A percentile compares a stretch with the other conserved stretches of the same genome.
phyloP scores from a whole-genome alignment of 53 echinoderm and acorn worm species.

The Glandiceps talaboti region DNA sequence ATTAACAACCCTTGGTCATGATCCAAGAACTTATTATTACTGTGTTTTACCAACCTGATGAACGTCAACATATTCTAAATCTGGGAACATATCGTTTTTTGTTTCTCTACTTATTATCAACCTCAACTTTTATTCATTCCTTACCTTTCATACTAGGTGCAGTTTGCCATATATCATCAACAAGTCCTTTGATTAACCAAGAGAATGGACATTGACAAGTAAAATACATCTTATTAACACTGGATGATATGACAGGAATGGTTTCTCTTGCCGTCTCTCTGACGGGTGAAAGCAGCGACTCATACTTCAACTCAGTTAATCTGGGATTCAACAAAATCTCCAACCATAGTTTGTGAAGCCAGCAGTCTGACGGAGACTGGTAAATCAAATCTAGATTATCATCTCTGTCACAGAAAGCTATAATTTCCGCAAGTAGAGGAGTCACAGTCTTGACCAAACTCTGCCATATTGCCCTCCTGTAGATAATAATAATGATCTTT shows the following conservation, averaged over 20 bases:
- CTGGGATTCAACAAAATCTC: not conserved
- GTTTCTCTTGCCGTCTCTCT: not conserved
- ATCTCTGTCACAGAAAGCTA: conserved; percentile 7
- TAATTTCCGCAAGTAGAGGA: conserved; percentile 4
- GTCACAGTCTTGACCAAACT: conserved; percentile 1
- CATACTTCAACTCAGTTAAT: not conserved
- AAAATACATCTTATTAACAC: not conserved
- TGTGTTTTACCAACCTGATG: no score
- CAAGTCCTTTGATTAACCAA: conserved; percentile 1
- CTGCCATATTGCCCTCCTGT: conserved; percentile 8
- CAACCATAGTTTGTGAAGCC: conserved; percentile 6
- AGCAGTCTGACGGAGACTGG: not conserved
- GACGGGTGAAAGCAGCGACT: not conserved
- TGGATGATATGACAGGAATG: not conserved
- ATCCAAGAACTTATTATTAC: no score
- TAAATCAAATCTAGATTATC: conserved; percentile 2
- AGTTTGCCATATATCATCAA: not conserved
- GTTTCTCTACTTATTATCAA: no score
- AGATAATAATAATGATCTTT: no score
- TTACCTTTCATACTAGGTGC: conserved; percentile 2
- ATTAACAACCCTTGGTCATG: no score
- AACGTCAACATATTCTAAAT: no score
- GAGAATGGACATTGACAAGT: conserved; percentile 9
- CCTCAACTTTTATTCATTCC: no score
- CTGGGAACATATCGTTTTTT: no score